These are phyloP conservation scores for Drosophila quadrilineata DNA, from an alignment of 1,140 invertebrate genomes.

Conservation along the genomic window DNA sequence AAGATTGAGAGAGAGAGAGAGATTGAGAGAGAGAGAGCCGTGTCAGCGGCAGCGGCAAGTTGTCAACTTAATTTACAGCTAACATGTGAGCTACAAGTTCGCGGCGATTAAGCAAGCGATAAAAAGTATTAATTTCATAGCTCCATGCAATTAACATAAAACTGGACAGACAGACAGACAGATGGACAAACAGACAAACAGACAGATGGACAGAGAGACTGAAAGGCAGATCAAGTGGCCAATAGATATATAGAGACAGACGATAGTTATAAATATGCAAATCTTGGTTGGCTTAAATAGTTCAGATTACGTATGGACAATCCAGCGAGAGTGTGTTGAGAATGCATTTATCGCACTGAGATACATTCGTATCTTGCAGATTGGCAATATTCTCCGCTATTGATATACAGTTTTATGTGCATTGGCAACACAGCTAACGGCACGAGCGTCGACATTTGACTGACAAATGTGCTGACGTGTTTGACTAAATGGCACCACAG, in stretches of 20 bases:
- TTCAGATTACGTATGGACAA: constrained; percentile 53
- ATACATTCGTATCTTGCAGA: constrained; percentile 26
- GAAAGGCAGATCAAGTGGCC: not conserved
- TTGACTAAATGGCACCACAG: constrained; percentile 22
- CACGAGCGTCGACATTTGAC: constrained; percentile 62
- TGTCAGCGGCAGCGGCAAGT: constrained; percentile 67
- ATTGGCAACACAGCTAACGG: constrained; percentile 5
- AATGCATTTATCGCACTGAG: constrained; percentile 17
- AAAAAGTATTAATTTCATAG: constrained; percentile 80
- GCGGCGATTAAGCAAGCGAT: constrained; percentile 75
- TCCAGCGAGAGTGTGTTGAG: constrained; percentile 3
- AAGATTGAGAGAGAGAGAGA: no score
- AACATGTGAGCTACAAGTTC: constrained; percentile 79
- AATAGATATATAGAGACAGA: constrained; percentile 35
- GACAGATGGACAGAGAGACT: constrained; percentile 35
- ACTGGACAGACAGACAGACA: constrained; percentile 49
- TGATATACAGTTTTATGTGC: constrained; percentile 35
- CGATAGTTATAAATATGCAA: constrained; percentile 74
- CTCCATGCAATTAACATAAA: constrained; percentile 73
- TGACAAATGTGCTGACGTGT: constrained; percentile 44
- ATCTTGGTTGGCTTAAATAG: constrained; percentile 47
- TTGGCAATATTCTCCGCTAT: constrained; percentile 20
- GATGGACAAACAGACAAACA: not conserved
- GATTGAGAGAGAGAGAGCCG: no score
- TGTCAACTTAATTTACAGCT: constrained; percentile 80